Percentiles rank a stretch among this genome's conserved stretches.
phyloP scores from a whole-genome alignment of 1,140 invertebrate species.

The Drosophila punjabiensis region DNA sequence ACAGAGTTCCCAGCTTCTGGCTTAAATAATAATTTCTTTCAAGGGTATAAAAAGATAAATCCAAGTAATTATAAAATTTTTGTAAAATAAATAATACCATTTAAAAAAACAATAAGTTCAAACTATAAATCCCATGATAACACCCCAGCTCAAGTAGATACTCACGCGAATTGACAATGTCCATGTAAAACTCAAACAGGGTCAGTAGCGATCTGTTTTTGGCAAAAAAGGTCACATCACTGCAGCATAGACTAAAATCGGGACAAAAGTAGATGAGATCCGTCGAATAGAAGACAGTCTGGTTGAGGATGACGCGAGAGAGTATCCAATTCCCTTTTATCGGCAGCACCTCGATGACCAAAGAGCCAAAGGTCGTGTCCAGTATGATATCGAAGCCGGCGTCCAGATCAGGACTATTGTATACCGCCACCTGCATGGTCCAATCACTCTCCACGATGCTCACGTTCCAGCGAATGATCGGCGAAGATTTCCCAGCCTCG shows the following conservation, averaged over 20 bases:
- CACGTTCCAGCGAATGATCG: conserved; percentile 14
- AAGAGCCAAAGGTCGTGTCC: background rate
- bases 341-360: conserved; percentile 5
- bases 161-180: conserved; percentile 32
- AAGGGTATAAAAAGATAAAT: background rate
- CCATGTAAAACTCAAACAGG: conserved; percentile 38
- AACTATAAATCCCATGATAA: background rate
- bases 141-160: background rate
- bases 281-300: background rate
- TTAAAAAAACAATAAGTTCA: background rate
- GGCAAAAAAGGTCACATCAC: conserved; percentile 12
- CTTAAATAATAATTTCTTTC: no score
- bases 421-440: background rate
- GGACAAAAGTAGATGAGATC: conserved; percentile 26
- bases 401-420: background rate
- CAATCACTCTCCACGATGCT: fast-evolving
- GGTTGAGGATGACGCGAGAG: background rate
- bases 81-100: background rate
- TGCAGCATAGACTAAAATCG: conserved; percentile 47
- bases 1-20: no score
- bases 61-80: background rate
- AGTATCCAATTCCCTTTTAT: conserved; percentile 42
- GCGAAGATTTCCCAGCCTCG: fast-evolving
- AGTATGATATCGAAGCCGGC: conserved; percentile 27
- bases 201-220: background rate